Conservation (phyloP, 1,140 invertebrate species). For the Pemphigus obesinymphae region DNA sequence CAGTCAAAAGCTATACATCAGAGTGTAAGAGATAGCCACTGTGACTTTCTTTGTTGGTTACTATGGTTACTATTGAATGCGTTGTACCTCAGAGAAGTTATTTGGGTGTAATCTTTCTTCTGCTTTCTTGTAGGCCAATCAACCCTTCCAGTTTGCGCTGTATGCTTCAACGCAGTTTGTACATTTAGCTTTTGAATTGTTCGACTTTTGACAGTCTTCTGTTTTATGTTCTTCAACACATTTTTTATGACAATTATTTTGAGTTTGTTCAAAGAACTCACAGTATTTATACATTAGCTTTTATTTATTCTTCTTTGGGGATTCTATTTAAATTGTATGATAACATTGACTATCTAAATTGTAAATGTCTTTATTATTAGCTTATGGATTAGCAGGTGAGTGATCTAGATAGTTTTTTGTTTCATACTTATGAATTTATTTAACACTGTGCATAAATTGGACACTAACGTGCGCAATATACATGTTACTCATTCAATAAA, state of each 20-base stretch:
- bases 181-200: not conserved
- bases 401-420: no score
- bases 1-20: no score
- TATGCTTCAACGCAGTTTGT: constrained; percentile 1
- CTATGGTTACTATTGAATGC: not conserved
- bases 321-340: no score
- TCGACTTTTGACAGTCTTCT: not conserved
- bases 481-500: no score
- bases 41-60: no score
- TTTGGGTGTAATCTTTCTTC: not conserved
- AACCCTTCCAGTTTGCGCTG: not conserved
- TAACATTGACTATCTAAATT: no score
- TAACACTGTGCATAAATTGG: no score
- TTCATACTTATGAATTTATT: no score
- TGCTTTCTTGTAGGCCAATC: not conserved
- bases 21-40: no score
- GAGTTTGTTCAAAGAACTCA: constrained; percentile 43
- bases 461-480: no score
- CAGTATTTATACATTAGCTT: constrained; percentile 9
- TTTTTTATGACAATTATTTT: not conserved
- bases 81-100: not conserved
- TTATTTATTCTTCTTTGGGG: not conserved
- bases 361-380: no score
- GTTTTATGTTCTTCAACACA: constrained; percentile 6
- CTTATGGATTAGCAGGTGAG: no score